Conservation (phyloP, 2,113 vertebrate species). For the Cynopterus brachyotis region DNA sequence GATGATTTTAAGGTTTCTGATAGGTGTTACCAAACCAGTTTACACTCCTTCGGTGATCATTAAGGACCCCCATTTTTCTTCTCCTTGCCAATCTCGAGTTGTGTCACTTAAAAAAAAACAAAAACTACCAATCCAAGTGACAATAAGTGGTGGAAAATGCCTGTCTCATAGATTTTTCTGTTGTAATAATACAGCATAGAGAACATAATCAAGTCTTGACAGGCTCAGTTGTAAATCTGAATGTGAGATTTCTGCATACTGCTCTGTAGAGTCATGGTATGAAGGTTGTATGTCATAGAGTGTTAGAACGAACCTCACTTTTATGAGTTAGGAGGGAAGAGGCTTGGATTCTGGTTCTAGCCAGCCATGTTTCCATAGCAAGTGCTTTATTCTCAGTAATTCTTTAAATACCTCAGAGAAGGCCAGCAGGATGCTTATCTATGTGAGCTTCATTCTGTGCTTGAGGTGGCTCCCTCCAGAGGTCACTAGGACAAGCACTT, state of each 20-base stretch:
- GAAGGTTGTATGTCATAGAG: neutral
- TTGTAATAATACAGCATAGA: neutral
- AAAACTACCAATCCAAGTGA: neutral
- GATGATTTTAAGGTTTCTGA: neutral
- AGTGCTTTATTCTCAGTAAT: neutral
- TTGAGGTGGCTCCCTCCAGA: neutral
- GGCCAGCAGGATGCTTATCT: neutral
- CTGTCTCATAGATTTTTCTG: neutral
- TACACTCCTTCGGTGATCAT: neutral
- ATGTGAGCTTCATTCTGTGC: neutral
- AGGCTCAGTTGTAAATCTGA: neutral
- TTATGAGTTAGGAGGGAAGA: neutral
- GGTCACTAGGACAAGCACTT: neutral
- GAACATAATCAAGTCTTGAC: neutral
- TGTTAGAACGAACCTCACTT: neutral
- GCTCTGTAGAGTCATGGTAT: neutral
- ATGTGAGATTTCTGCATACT: neutral
- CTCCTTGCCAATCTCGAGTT: neutral
- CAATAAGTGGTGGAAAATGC: neutral
- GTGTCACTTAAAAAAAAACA: neutral
- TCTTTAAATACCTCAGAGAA: neutral
- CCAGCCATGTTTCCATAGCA: neutral
- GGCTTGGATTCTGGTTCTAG: neutral
- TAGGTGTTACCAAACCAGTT: neutral
- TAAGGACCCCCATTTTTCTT: neutral